Conservation (phyloP, 1,140 invertebrate species). For the Euura saliciscinereae region DNA sequence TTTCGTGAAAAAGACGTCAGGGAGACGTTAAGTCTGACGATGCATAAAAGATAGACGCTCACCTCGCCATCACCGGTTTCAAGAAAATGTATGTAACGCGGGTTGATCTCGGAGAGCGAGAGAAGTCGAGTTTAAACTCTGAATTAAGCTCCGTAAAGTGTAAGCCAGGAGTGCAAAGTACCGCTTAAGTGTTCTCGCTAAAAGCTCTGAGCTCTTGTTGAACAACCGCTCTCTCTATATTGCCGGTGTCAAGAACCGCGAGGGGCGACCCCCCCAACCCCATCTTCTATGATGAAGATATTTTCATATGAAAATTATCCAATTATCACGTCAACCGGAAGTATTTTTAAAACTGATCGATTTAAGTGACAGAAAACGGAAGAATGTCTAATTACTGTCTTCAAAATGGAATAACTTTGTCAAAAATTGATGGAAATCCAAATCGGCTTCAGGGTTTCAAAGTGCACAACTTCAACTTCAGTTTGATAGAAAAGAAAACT, state of each 20-base stretch:
- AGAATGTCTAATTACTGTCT: no score
- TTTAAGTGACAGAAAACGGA: no score
- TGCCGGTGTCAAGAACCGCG: no score
- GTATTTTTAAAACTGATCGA: no score
- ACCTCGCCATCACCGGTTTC: not conserved
- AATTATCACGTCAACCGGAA: not conserved
- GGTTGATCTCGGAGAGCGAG: no score
- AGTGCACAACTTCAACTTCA: no score
- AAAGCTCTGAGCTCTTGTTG: not conserved
- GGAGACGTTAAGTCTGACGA: not conserved
- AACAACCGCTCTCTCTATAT: not conserved
- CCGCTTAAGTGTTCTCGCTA: not conserved
- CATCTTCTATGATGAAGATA: not conserved
- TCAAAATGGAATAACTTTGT: no score
- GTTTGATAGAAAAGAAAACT: no score
- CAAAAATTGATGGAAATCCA: no score
- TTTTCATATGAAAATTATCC: not conserved
- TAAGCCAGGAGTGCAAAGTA: not conserved
- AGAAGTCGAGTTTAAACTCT: not conserved
- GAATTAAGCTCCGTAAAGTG: not conserved
- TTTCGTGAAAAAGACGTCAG: not conserved
- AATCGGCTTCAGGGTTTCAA: no score
- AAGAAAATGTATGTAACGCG: no score
- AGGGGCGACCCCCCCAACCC: no score
- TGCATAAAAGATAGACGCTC: not conserved